Evolutionary conservation across 2,888 invertebrate species (phyloP).

Genomic region (Drosophila birchii): DNA sequence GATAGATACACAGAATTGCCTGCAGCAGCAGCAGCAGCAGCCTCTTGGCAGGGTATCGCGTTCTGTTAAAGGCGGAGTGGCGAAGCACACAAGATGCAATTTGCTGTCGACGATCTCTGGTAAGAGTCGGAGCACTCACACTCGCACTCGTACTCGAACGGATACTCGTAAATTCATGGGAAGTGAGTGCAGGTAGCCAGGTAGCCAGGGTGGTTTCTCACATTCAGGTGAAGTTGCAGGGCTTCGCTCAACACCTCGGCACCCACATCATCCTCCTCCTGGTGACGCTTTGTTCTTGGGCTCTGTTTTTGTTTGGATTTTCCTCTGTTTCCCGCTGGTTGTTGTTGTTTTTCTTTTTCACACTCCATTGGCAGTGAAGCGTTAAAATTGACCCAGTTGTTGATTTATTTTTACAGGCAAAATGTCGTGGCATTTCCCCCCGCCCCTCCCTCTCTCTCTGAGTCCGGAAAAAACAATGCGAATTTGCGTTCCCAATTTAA

Average conservation of each 20-base stretch:
- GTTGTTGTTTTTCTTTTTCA: constrained; percentile 41
- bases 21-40: constrained; percentile 46
- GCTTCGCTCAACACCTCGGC: constrained; percentile 30
- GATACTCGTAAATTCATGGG: neutral
- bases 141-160: constrained; percentile 6
- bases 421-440: constrained; percentile 17
- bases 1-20: constrained; percentile 73
- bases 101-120: constrained; percentile 44
- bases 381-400: constrained; percentile 79
- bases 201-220: constrained; percentile 21
- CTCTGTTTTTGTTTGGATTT: constrained; percentile 17
- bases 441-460: too few species aligned
- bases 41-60: constrained; percentile 15
- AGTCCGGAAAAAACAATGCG: constrained; percentile 22
- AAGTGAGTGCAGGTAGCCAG: constrained; percentile 15
- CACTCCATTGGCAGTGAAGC: constrained; percentile 69
- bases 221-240: constrained; percentile 30
- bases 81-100: constrained; percentile 40
- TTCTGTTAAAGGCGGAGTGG: constrained; percentile 17
- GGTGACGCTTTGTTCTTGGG: constrained; percentile 35
- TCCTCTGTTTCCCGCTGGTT: neutral
- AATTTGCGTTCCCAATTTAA: constrained; percentile 36
- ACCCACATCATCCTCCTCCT: constrained; percentile 20
- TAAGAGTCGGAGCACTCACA: constrained; percentile 1
- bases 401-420: constrained; percentile 66